These are phyloP conservation scores for Neotoxoptera formosana DNA, from an alignment of 1,140 invertebrate genomes.

Conservation along the genomic window DNA sequence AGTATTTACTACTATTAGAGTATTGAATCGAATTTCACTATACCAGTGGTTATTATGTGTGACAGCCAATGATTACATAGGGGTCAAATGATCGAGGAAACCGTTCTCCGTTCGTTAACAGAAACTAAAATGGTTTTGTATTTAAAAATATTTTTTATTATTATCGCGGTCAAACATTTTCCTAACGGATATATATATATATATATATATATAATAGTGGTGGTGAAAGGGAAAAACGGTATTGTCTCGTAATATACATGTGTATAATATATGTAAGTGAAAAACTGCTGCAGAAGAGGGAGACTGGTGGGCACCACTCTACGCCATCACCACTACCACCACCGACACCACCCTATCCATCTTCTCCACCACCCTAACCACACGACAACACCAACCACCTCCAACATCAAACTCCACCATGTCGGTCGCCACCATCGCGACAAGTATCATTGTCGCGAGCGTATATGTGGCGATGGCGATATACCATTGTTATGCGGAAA, in stretches of 20 bases:
- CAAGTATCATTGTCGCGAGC: constrained; percentile 46
- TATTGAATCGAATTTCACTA: neutral
- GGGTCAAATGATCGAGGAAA: neutral
- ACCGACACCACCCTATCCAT: neutral
- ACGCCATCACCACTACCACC: neutral
- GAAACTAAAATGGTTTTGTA: neutral
- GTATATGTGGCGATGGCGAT: neutral
- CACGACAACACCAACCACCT: neutral
- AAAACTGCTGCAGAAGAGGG: neutral
- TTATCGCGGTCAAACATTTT: constrained; percentile 37
- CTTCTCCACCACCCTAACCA: neutral
- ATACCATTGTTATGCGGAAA: constrained; percentile 55
- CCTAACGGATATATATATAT: neutral
- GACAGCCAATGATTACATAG: neutral
- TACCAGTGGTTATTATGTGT: neutral
- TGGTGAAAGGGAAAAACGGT: neutral
- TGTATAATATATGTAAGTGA: neutral
- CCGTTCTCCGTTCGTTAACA: neutral
- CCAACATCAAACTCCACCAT: neutral
- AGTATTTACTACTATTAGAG: neutral
- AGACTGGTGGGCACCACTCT: neutral
- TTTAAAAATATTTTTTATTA: constrained; percentile 12
- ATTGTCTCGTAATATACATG: constrained; percentile 3
- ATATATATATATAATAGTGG: neutral
- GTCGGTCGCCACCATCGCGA: neutral